Evolutionary conservation across 2,113 vertebrate genomes (phyloP).

Genomic region (Mus musculus): GRCm39 chr2:146954001-146954500

Average conservation of each 20-base stretch:
- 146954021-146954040: not conserved
- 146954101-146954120: not conserved
- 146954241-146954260: not conserved
- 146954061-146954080: not conserved
- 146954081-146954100: not conserved
- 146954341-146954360: not conserved
- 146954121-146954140: not conserved
- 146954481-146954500: not conserved
- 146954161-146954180: not conserved
- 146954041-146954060: not conserved
- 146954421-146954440: not conserved
- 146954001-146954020: not conserved
- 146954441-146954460: not conserved
- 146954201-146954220: not conserved
- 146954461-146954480: not conserved
- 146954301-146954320: not conserved
- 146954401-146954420: constrained; percentile 7
- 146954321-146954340: not conserved
- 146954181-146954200: not conserved
- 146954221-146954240: not conserved
- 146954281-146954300: not conserved
- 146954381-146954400: not conserved
- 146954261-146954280: not conserved
- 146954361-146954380: not conserved
- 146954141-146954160: not conserved